These are phyloP conservation scores for Ruditapes philippinarum DNA, from an alignment of 1,140 invertebrate genomes.

Conservation along the genomic window DNA sequence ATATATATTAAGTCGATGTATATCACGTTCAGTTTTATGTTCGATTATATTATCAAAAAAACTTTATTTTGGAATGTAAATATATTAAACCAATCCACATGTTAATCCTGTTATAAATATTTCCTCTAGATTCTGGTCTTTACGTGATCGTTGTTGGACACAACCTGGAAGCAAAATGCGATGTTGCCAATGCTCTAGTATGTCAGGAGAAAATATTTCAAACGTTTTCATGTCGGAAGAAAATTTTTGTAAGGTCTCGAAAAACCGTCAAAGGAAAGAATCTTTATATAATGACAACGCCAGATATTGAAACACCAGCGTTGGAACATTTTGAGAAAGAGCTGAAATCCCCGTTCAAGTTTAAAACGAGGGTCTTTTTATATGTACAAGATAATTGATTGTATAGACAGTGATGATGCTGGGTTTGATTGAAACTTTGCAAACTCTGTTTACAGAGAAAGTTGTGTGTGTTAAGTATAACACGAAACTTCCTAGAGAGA, in stretches of 20 bases:
- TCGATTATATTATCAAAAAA: too few relatives aligned
- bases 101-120: too few relatives aligned
- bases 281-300: neutral
- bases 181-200: neutral
- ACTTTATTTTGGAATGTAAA: too few relatives aligned
- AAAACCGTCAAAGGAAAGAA: neutral
- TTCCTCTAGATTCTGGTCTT: neutral
- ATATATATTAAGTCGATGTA: too few relatives aligned
- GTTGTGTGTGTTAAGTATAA: neutral
- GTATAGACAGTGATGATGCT: neutral
- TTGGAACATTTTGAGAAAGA: neutral
- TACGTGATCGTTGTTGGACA: slow-evolving; percentile 23
- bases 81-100: too few relatives aligned
- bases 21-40: too few relatives aligned
- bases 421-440: neutral
- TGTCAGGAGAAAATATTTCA: neutral
- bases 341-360: neutral
- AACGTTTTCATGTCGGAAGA: slow-evolving; percentile 4
- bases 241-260: neutral
- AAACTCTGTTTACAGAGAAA: neutral
- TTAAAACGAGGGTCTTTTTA: slow-evolving; percentile 12
- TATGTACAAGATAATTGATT: neutral
- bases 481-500: neutral
- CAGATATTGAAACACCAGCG: neutral
- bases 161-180: slow-evolving; percentile 31